phyloP scores from a whole-genome alignment of 2,113 vertebrate species.

The Perccottus glenii region DNA sequence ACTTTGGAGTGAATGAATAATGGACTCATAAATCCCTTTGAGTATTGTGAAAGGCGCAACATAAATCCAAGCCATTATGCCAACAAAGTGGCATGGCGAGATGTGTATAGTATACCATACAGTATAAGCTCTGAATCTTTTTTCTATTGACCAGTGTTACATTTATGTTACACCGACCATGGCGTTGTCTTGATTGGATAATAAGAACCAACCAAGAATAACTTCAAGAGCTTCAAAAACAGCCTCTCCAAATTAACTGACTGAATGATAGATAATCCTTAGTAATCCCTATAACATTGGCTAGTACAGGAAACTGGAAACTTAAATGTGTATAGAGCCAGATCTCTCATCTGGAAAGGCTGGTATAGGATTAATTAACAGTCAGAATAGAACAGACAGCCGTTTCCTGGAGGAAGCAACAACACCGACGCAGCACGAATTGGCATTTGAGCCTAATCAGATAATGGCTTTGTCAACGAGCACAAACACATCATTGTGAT shows the following conservation, averaged over 20 bases:
- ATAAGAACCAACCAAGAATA: too few species aligned
- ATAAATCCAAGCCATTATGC: too few species aligned
- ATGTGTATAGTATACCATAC: too few species aligned
- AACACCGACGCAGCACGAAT: conserved; percentile 9
- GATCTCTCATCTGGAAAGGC: not conserved
- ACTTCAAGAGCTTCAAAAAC: too few species aligned
- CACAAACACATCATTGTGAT: conserved; percentile 25
- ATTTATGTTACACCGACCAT: too few species aligned
- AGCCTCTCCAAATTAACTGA: too few species aligned
- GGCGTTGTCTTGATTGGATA: too few species aligned
- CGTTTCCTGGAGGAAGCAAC: conserved; percentile 19
- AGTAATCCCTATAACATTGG: not conserved
- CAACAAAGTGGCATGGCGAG: not conserved
- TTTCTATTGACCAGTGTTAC: too few species aligned
- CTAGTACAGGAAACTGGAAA: too few species aligned
- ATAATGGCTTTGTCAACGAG: conserved; percentile 48
- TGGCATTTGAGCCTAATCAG: conserved; percentile 53
- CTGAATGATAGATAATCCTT: not conserved
- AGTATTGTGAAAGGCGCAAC: too few species aligned
- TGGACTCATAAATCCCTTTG: too few species aligned
- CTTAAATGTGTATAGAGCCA: not conserved
- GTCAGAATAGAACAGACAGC: conserved; percentile 27
- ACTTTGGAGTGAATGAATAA: too few species aligned
- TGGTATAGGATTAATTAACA: conserved; percentile 34
- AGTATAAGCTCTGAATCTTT: not conserved